These are phyloP conservation scores for Hydra vulgaris DNA, from an alignment of 30 jellyfish, hydroid and myxozoan genomes.

Conservation along the genomic window DNA sequence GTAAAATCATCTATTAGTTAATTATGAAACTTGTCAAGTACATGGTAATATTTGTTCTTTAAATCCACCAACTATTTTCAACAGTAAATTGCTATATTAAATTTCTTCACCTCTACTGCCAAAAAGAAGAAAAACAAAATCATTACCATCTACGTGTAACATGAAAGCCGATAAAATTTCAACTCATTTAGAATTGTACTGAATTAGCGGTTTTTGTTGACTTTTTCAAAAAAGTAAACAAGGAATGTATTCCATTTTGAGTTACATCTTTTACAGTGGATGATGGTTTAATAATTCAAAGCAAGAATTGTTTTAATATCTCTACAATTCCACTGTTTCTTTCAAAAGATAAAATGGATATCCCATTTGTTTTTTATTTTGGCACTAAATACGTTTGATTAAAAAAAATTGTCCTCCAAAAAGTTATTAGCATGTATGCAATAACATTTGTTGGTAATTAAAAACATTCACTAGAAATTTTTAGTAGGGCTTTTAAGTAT, in stretches of 20 bases:
- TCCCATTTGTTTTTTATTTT: neutral
- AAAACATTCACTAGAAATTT: neutral
- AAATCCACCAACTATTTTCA: neutral
- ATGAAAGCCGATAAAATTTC: neutral
- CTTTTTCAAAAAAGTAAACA: neutral
- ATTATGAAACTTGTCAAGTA: neutral
- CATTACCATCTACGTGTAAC: neutral
- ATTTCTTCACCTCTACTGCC: neutral
- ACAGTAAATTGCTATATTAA: neutral
- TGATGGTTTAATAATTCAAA: neutral
- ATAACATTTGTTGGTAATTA: neutral
- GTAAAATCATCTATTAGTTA: neutral
- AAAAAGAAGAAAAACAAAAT: neutral
- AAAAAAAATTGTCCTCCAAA: neutral
- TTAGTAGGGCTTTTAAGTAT: neutral
- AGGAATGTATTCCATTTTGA: neutral
- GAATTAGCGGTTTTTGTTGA: neutral
- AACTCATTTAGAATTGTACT: neutral
- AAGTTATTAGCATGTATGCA: neutral
- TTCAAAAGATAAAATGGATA: neutral
- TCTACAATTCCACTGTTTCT: neutral
- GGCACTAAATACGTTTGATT: neutral
- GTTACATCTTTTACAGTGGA: neutral
- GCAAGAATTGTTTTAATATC: neutral
- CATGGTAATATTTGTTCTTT: neutral